These are phyloP conservation scores for Zaprionus capensis DNA, from an alignment of 1,140 invertebrate genomes.

Conservation along the genomic window DNA sequence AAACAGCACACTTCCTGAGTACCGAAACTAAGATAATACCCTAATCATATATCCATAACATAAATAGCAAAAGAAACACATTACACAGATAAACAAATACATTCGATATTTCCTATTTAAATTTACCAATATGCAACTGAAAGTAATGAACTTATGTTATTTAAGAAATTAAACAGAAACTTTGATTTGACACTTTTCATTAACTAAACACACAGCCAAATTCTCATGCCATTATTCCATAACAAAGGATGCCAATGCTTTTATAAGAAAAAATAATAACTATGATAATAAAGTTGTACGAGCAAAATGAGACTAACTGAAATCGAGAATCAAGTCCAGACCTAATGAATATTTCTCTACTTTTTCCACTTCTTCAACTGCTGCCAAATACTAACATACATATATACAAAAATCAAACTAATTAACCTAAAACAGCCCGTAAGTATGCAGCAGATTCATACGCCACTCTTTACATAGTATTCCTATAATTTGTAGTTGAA, in stretches of 20 bases:
- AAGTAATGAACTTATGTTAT: constrained; percentile 2
- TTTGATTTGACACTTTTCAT: constrained; percentile 22
- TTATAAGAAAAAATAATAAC: constrained; percentile 43
- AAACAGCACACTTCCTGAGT: constrained; percentile 24
- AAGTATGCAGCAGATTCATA: constrained; percentile 47
- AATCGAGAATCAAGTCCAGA: constrained; percentile 18
- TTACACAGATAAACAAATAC: constrained; percentile 24
- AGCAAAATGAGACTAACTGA: constrained; percentile 37
- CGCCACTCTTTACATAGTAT: not conserved
- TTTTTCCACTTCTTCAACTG: constrained; percentile 62
- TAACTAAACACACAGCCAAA: constrained; percentile 64
- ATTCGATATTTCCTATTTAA: constrained; percentile 4
- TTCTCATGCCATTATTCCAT: constrained; percentile 72
- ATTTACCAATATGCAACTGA: not conserved
- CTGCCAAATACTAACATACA: constrained; percentile 51
- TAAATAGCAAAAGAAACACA: constrained; percentile 21
- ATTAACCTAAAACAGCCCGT: constrained; percentile 59
- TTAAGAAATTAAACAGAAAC: not conserved
- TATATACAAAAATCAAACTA: constrained; percentile 30
- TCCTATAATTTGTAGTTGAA: constrained; percentile 40
- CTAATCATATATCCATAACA: constrained; percentile 5
- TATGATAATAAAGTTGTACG: constrained; percentile 35
- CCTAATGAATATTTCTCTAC: constrained; percentile 39
- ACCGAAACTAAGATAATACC: constrained; percentile 17
- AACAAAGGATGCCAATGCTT: constrained; percentile 56